Evolutionary conservation across 2,113 vertebrate genomes (phyloP), one percentile per base, ranked within the genome.

Genomic region (Procavia capensis): DNA sequence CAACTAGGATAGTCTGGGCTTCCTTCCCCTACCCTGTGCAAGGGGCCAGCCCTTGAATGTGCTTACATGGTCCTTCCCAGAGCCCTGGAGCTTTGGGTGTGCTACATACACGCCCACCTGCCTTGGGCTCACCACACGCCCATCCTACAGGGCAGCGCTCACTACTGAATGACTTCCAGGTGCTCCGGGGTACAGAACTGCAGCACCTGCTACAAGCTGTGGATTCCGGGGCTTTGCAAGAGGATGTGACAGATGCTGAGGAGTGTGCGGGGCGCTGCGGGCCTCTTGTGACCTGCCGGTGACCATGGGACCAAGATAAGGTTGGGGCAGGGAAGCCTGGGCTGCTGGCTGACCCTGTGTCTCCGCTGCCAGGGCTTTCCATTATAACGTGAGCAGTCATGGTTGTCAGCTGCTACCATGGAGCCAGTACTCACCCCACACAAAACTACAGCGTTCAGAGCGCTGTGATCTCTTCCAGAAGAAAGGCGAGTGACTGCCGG

Each of bases 401-500:
- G 83, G 98, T 82, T 99, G 99, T 97, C 99, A 99, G 82, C 98
- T 99, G 84, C 98, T 99, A 91, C 98, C 98, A 11, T 99, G 99
- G 99, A 99, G 99, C 85, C 98, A 99, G 25, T 96, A 99, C 68
- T 99, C 99, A 0, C 97, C 96, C 64, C 98, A 81, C 2, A 97
- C 98, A 3, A 98, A 97, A 63, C 98, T 99, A 94, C 98, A 99
- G 97, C 99, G 98, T 66, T 99, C 99, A 7, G 98, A 99, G 19
- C 99, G 98, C 98, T 99, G 99, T 39, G 99, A 99, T 96, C 98
- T 99, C 75, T 99, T 99, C 88, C 99, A 99, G 97, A 99, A 99
- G 97, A 99, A 99, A 98, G 99, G 99, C 99, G 95, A 97, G 98
- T 64, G 31, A 34, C 24, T 36, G 25, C 5, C 31, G 50, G 84